Base-by-base conservation (phyloP, 2,113 vertebrate species). In the Gnathonemus echidnorhynchus region DNA sequence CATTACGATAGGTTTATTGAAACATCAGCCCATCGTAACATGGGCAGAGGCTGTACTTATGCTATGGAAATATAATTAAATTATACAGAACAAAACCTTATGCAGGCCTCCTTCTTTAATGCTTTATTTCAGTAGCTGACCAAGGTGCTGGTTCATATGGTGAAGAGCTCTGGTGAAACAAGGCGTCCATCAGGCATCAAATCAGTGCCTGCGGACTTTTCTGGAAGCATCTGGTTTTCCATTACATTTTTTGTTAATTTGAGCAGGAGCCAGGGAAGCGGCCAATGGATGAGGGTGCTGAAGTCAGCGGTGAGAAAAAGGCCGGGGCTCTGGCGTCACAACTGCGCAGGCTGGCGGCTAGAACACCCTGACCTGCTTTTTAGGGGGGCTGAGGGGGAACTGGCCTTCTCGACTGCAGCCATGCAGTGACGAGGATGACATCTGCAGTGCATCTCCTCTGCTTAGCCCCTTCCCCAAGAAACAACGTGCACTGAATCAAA, bases 321-420 rank as follows among this genome's bases (percentile, higher is more conserved):
- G 77, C 11, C 27, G n/a, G 8, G 87, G 87, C 24, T 56, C 31
- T 48, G 49, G 15, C 52, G 4, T 89, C 89, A 58, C 4, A 1
- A 7, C 50, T 62, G 52, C 35, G 31, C 50, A 46, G 49, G 11
- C 13, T 27, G 80, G 19, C 21, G 13, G 52, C 13, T 13, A 48
- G 89, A 89, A 85, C 89, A 85, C 21, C 52, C 77, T 89, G 89
- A 89, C 89, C 80, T 85, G 89, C 35, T 89, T 89, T 89, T 50
- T 62, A 9, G 56, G 52, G 27, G 52, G 52, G 56, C 1, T 35
- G 15, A 13, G 35, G 87, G 17, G 21, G 17, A 35, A 35, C 24
- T 24, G 31, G 87, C 39, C 17, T 45, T 35, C 7, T 39, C 13
- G 7, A 46, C 52, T 88, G 52, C 56, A 88, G 87, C 56, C 35